phyloP scores from a whole-genome alignment of 2,888 invertebrate genomes.

The Dinocampus coccinellae region DNA sequence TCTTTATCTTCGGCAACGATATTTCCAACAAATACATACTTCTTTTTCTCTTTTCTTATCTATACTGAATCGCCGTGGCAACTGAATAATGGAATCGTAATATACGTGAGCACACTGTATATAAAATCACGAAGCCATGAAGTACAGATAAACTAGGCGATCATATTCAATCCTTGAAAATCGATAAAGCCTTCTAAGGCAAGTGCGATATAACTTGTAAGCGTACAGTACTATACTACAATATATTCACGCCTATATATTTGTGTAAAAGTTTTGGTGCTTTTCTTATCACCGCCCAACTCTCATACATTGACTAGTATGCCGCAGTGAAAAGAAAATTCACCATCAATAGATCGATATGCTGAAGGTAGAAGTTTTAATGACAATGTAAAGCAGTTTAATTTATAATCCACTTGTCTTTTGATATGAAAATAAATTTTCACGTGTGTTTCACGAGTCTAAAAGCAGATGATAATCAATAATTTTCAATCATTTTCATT shows the following conservation, averaged over 20 bases:
- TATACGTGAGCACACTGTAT: not conserved
- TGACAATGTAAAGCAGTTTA: constrained; percentile 30
- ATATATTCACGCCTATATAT: not conserved
- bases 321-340: constrained; percentile 19
- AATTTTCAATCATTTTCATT: not conserved
- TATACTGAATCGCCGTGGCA: not conserved
- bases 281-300: not conserved
- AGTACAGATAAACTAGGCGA: constrained; percentile 4
- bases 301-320: not conserved
- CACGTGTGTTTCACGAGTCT: too few species aligned
- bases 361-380: constrained; percentile 27
- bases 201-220: not conserved
- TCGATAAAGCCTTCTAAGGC: constrained; percentile 10
- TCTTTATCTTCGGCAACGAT: too few species aligned
- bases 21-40: too few species aligned
- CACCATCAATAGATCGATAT: not conserved
- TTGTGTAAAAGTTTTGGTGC: not conserved
- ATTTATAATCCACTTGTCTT: constrained; percentile 31
- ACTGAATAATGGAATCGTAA: constrained; percentile 8
- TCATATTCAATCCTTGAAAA: constrained; percentile 15
- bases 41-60: not conserved
- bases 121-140: constrained; percentile 1
- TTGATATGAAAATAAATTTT: too few species aligned
- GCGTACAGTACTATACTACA: not conserved
- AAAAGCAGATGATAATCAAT: too few species aligned